phyloP scores from a whole-genome alignment of 2,113 vertebrate genomes.

The Sapajus apella region DNA sequence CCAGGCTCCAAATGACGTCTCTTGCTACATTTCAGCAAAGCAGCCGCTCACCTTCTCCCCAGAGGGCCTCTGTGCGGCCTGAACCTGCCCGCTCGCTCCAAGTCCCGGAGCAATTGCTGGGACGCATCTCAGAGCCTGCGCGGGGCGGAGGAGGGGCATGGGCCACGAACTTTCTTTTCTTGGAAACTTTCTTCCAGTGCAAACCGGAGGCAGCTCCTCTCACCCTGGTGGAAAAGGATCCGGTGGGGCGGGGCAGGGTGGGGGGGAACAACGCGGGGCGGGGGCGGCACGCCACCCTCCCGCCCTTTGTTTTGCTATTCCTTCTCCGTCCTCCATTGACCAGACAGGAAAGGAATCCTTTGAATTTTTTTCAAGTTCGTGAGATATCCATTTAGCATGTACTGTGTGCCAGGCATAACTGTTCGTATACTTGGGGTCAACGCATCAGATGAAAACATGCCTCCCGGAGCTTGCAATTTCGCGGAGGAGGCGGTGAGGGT shows the following conservation, averaged over 20 bases:
- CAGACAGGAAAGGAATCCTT: not conserved
- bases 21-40: constrained; percentile 58
- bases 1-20: not conserved
- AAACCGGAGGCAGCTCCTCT: rapidly evolving
- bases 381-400: not conserved
- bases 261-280: rapidly evolving
- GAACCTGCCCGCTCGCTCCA: not conserved
- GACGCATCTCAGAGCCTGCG: not conserved
- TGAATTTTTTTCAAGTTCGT: not conserved
- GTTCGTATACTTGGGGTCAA: not conserved
- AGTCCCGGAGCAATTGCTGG: not conserved
- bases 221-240: not conserved
- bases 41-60: not conserved
- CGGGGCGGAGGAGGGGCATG: not conserved
- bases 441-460: not conserved
- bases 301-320: not conserved
- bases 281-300: too few species aligned
- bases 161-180: not conserved
- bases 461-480: not conserved
- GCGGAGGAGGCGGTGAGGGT: not conserved
- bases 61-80: not conserved
- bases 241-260: not conserved
- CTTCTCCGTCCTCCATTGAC: not conserved
- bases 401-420: not conserved
- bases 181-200: not conserved